Percentiles rank a stretch among this genome's conserved stretches.
These are phyloP conservation scores for Platycheirus albimanus DNA, from an alignment of 2,888 invertebrate genomes.

Conservation along the genomic window DNA sequence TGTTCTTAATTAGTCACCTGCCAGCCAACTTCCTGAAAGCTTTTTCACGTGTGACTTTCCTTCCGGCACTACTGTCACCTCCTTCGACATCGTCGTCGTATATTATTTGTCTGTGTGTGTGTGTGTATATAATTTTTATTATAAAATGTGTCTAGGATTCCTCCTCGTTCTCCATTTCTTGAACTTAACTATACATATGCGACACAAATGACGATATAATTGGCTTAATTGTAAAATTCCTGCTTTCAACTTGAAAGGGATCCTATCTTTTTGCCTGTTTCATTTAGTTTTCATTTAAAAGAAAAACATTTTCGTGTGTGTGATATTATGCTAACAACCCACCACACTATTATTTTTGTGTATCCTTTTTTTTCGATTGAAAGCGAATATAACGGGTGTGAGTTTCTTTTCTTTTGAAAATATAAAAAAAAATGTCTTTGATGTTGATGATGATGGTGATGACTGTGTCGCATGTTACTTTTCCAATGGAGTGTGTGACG, in stretches of 20 bases:
- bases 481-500: not conserved
- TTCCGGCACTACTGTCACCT: slow-evolving; percentile 1
- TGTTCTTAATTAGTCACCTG: slow-evolving; percentile 46
- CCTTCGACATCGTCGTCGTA: not conserved
- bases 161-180: too few relatives aligned
- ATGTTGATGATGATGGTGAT: not conserved
- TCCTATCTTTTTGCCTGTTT: slow-evolving; percentile 1
- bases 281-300: slow-evolving; percentile 5
- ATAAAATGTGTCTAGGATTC: not conserved
- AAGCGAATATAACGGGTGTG: not conserved
- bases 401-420: not conserved
- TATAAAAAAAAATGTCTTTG: not conserved
- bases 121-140: not conserved
- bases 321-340: not conserved
- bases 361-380: not conserved
- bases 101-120: not conserved
- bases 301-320: not conserved
- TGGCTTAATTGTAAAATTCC: slow-evolving; percentile 20
- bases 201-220: slow-evolving; percentile 23
- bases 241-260: slow-evolving; percentile 1
- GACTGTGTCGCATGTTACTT: not conserved
- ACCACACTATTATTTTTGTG: not conserved
- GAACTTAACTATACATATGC: not conserved
- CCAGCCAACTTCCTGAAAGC: slow-evolving; percentile 27
- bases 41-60: slow-evolving; percentile 24